Evolutionary conservation across 2,113 vertebrate species (phyloP), one percentile per base, ranked within the genome.

Genomic region (Phoxinus phoxinus): DNA sequence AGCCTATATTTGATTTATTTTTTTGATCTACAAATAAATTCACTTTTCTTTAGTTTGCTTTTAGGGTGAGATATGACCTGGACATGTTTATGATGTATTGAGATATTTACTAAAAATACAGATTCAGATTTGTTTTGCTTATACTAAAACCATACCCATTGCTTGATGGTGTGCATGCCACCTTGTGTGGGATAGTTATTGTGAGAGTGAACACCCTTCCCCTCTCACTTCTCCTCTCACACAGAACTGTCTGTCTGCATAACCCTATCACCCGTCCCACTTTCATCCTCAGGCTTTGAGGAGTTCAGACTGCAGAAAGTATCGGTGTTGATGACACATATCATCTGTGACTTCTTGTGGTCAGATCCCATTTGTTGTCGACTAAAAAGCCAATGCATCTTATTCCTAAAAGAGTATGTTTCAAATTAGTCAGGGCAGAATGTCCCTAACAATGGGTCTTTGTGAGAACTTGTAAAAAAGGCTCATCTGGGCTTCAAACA

Each of bases 401-500:
- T 53, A 48, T 87, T 46, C 61, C 69, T 81, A 65, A 37, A 80
- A 59, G 30, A 71, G 41, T 63, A 37, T 86, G 86, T 87, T 88
- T 88, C 76, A 44, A 74, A 87, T 90, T 87, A 89, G 88, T 72
- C 86, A 27, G 53, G 78, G 21, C 72, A 61, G 53, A 59, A 37
- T 41, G 17, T 69, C 79, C 41, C 63, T 21, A 82, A 88, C 84
- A 88, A 76, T 85, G 87, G 65, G 30, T 83, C 74, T 85, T 86
- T 89, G 86, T 85, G 61, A 75, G 84, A 35, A 80, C 83, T 51
- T 44, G 79, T 37, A n/a, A 13, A 76, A 86, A 88, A n/a, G 75
- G 53, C 84, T 89, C 88, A 86, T 88, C 84, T 87, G 88, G 86
- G 77, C 84, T 81, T 87, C 77, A 86, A 86, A 88, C 84, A 86